Evolutionary conservation across 2,888 invertebrate genomes (phyloP).

Genomic region (Troglohyphantes excavatus): DNA sequence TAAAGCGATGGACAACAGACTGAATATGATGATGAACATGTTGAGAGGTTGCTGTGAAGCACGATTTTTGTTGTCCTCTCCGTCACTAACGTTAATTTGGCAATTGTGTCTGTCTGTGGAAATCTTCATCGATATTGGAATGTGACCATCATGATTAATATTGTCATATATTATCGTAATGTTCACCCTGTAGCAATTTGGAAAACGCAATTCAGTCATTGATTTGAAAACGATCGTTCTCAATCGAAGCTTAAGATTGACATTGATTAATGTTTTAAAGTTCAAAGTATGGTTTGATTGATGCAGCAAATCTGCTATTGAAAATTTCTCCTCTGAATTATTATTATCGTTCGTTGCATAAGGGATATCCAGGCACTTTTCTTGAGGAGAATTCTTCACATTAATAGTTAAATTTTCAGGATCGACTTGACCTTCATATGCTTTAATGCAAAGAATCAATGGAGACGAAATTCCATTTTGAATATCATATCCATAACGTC

Average conservation of each 20-base stretch:
- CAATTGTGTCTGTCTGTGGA: constrained; percentile 90
- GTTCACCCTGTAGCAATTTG: constrained; percentile 95
- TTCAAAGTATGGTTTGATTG: constrained; percentile 87
- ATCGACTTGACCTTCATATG: constrained; percentile 91
- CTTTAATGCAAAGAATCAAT: constrained; percentile 90
- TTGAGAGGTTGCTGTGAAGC: constrained; percentile 81
- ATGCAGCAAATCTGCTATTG: constrained; percentile 85
- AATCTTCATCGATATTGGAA: constrained; percentile 90
- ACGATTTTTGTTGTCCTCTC: constrained; percentile 42
- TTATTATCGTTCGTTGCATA: constrained; percentile 69
- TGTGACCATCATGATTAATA: constrained; percentile 96
- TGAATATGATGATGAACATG: constrained; percentile 82
- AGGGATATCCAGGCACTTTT: constrained; percentile 80
- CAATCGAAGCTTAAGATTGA: constrained; percentile 89
- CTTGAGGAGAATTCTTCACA: constrained; percentile 90
- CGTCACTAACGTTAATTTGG: constrained; percentile 87
- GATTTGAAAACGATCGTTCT: constrained; percentile 96
- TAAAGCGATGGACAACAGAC: constrained; percentile 88
- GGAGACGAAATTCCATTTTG: constrained; percentile 85
- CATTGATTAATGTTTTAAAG: constrained; percentile 90
- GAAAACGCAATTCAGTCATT: constrained; percentile 92
- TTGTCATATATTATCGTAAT: constrained; percentile 90
- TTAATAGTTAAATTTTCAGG: constrained; percentile 95
- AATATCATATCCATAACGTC: constrained; percentile 79
- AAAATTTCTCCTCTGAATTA: constrained; percentile 81